A percentile compares a stretch with the other conserved stretches of the same genome.
These are phyloP conservation scores for Steinernema khuongi DNA, from an alignment of 1,140 invertebrate genomes.

Conservation along the genomic window DNA sequence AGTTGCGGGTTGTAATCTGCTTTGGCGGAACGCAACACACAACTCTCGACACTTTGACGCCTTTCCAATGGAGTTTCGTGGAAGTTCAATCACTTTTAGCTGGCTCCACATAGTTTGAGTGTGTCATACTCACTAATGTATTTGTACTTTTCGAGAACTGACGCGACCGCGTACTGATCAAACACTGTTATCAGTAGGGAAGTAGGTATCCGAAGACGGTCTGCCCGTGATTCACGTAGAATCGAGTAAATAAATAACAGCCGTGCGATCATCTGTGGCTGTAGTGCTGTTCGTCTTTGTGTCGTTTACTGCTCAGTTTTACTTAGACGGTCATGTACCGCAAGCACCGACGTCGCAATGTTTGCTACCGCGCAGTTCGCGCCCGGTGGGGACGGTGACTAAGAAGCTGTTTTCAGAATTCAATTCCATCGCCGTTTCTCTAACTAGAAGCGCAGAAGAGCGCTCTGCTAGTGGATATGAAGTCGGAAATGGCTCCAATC, in stretches of 20 bases:
- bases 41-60: slow-evolving; percentile 7
- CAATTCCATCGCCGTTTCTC: not conserved
- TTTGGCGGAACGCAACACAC: not conserved
- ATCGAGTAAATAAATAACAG: slow-evolving; percentile 5
- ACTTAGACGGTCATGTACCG: not conserved
- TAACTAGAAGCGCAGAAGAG: not conserved
- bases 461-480: not conserved
- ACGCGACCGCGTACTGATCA: not conserved
- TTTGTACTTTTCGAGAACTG: not conserved
- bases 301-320: not conserved
- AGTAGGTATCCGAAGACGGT: not conserved
- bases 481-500: not conserved
- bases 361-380: not conserved
- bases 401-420: not conserved
- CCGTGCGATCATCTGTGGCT: not conserved
- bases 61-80: not conserved
- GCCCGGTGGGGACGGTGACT: not conserved
- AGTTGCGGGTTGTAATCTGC: not conserved
- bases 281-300: not conserved
- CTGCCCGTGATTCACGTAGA: not conserved
- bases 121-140: too few relatives aligned
- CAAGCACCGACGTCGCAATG: not conserved
- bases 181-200: not conserved
- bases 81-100: too few relatives aligned
- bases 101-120: too few relatives aligned